A percentile compares a stretch with the other conserved stretches of the same genome.
Conservation (phyloP, 2,888 invertebrate genomes). For the Brenthis ino region DNA sequence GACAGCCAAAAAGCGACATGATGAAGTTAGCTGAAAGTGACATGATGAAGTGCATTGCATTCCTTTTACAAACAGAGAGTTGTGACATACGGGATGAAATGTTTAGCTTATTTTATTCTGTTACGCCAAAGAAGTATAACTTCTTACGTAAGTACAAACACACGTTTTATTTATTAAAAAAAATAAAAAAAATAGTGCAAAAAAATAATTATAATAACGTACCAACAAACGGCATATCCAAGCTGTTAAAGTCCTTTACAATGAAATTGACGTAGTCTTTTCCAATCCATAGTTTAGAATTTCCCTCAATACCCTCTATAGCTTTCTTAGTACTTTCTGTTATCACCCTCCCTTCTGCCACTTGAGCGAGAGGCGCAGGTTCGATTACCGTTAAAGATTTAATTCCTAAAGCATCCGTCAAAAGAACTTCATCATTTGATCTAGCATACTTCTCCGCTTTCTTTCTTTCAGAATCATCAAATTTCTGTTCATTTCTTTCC, state of each 20-base stretch:
- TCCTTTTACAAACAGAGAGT: too few species aligned
- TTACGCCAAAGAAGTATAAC: too few species aligned
- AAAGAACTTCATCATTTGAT: conserved; percentile 66
- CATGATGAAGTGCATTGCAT: too few species aligned
- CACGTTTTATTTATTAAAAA: too few species aligned
- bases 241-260: conserved; percentile 94
- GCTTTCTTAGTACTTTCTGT: conserved; percentile 66
- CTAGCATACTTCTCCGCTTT: conserved; percentile 76
- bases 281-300: conserved; percentile 95
- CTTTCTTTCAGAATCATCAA: conserved; percentile 70
- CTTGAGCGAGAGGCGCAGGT: conserved; percentile 68
- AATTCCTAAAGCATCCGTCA: conserved; percentile 62
- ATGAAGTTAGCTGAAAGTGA: too few species aligned
- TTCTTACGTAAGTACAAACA: too few species aligned
- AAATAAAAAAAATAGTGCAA: too few species aligned
- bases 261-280: conserved; percentile 99
- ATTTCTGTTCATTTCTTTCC: conserved; percentile 68
- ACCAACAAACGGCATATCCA: conserved; percentile 91
- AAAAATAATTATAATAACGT: conserved; percentile 39
- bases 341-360: conserved; percentile 64
- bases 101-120: too few species aligned
- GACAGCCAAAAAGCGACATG: too few species aligned
- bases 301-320: conserved; percentile 81
- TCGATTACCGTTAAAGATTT: conserved; percentile 53
- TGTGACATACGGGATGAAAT: too few species aligned